Evolutionary conservation across 2,113 vertebrate genomes (phyloP).

Genomic region (Prolemur simus): DNA sequence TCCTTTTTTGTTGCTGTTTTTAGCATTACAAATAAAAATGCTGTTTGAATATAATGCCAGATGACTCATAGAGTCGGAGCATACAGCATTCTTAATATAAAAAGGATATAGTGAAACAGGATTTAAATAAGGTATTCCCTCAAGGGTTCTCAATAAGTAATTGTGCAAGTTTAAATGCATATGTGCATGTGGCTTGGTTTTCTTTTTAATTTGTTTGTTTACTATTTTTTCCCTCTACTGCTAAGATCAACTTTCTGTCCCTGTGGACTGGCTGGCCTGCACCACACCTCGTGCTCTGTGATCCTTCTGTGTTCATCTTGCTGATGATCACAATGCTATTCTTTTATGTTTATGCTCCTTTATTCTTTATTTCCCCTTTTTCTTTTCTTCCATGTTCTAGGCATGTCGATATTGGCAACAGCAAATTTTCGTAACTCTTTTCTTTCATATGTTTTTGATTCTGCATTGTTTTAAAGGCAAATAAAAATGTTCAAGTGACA

Average conservation of each 20-base stretch:
- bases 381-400: not conserved
- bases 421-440: not conserved
- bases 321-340: not conserved
- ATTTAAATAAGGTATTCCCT: not conserved
- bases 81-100: not conserved
- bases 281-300: not conserved
- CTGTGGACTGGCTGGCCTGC: not conserved
- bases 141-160: not conserved
- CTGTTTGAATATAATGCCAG: not conserved
- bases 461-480: slow-evolving; percentile 32
- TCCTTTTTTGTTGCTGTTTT: not conserved
- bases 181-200: not conserved
- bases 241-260: not conserved
- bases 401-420: not conserved
- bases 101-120: not conserved
- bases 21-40: slow-evolving; percentile 47
- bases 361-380: not conserved
- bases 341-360: not conserved
- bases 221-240: not conserved
- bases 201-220: not conserved
- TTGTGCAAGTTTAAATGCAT: not conserved
- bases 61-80: not conserved
- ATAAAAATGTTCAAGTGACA: not conserved
- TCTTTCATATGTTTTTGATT: not conserved
- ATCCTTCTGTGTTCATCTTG: not conserved